Evolutionary conservation across 2,797 vertebrate genomes (phyloP).

Genomic region (Acridotheres tristis): DNA sequence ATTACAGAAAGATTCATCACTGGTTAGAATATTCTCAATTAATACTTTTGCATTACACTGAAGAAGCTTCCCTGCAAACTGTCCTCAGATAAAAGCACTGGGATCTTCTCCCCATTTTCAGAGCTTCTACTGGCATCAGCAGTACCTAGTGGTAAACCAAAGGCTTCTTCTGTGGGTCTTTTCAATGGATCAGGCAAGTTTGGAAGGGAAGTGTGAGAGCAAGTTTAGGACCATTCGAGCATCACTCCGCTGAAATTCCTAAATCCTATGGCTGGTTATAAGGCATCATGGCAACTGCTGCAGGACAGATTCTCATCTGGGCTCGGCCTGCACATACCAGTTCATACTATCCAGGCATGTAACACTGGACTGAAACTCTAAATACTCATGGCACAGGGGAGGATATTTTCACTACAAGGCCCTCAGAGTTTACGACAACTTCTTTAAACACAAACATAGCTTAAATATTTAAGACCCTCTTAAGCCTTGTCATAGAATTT

Average conservation of each 20-base stretch:
- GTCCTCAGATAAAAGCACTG: neutral
- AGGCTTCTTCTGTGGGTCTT: neutral
- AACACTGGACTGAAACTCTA: neutral
- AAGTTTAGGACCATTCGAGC: neutral
- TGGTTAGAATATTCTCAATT: neutral
- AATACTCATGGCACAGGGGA: neutral
- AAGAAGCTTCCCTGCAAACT: neutral
- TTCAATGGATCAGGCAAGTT: neutral
- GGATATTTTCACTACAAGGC: neutral
- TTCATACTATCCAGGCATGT: neutral
- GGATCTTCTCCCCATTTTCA: neutral
- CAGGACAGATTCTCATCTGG: neutral
- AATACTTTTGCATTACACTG: neutral
- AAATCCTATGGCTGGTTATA: neutral
- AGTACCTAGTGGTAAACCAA: neutral
- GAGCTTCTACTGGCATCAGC: neutral
- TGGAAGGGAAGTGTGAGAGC: neutral
- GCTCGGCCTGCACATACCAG: neutral
- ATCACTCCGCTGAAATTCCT: neutral
- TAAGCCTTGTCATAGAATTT: neutral
- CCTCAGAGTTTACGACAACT: rapidly evolving
- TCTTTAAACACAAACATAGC: neutral
- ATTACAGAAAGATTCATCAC: neutral
- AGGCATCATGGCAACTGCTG: neutral
- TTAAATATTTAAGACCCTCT: neutral